Conservation (phyloP, 2,113 vertebrate genomes). For the Oplegnathus fasciatus region DNA sequence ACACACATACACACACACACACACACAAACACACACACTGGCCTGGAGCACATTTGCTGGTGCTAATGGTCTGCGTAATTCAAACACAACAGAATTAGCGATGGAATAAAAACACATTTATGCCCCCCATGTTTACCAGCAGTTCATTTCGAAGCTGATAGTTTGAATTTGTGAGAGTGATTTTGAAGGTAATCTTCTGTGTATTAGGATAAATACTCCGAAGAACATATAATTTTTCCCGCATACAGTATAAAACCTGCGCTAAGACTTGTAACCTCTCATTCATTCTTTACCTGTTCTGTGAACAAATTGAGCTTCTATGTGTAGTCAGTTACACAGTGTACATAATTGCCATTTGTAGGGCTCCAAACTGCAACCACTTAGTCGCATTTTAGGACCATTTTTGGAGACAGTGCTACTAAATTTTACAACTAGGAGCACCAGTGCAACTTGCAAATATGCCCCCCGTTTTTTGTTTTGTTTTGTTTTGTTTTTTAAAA, state of each 20-base stretch:
- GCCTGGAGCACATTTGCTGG: slow-evolving; percentile 62
- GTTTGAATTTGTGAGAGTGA: slow-evolving; percentile 60
- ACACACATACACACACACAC: slow-evolving; percentile 10
- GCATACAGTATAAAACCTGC: slow-evolving; percentile 21
- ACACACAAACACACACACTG: slow-evolving; percentile 14
- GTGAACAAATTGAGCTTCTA: slow-evolving; percentile 13
- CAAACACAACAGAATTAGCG: slow-evolving; percentile 76
- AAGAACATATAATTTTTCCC: slow-evolving; percentile 42
- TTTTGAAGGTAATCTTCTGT: slow-evolving; percentile 60
- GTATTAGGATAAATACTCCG: slow-evolving; percentile 55
- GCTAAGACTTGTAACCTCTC: slow-evolving; percentile 17
- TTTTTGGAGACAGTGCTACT: no score
- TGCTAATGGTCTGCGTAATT: slow-evolving; percentile 79
- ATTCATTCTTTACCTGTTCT: slow-evolving; percentile 23
- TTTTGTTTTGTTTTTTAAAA: no score
- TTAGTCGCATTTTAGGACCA: no score
- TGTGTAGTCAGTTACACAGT: slow-evolving; percentile 25
- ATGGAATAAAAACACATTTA: slow-evolving; percentile 70
- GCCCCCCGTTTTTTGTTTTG: no score
- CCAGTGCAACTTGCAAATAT: no score
- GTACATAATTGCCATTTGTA: slow-evolving; percentile 17
- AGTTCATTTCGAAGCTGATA: slow-evolving; percentile 59
- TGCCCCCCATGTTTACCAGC: slow-evolving; percentile 61
- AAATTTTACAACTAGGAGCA: no score
- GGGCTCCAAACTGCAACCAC: no score